Evolutionary conservation across 1,140 invertebrate genomes (phyloP).

Genomic region (Whitmania pigra): DNA sequence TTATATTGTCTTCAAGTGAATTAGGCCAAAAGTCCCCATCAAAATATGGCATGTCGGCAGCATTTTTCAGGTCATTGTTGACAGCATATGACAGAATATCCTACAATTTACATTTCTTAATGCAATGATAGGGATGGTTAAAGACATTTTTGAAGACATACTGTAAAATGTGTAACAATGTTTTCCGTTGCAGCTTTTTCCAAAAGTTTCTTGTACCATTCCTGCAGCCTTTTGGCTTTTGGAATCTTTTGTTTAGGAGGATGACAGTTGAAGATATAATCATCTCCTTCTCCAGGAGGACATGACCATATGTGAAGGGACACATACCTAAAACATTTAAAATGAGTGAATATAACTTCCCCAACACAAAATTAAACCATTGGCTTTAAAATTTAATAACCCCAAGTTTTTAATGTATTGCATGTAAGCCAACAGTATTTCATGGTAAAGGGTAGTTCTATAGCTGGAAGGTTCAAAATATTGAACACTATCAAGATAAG

Average conservation of each 20-base stretch:
- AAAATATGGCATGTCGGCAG: slow-evolving; percentile 93
- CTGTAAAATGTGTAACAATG: slow-evolving; percentile 94
- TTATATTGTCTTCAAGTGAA: slow-evolving; percentile 95
- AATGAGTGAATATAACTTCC: not conserved
- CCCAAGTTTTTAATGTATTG: slow-evolving; percentile 97
- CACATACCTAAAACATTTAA: slow-evolving; percentile 53
- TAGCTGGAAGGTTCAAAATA: slow-evolving; percentile 95
- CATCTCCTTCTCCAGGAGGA: slow-evolving; percentile 96
- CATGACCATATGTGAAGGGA: slow-evolving; percentile 94
- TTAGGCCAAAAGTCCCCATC: slow-evolving; percentile 99
- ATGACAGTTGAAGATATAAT: slow-evolving; percentile 99
- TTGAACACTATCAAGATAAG: slow-evolving; percentile 97
- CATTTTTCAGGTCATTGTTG: slow-evolving; percentile 86
- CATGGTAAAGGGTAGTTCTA: slow-evolving; percentile 95
- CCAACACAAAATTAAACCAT: not conserved
- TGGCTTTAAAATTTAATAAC: slow-evolving; percentile 29
- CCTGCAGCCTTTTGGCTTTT: slow-evolving; percentile 94
- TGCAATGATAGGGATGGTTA: not conserved
- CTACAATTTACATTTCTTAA: slow-evolving; percentile 33
- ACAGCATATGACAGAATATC: slow-evolving; percentile 96
- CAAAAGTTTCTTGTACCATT: slow-evolving; percentile 99
- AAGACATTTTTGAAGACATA: not conserved
- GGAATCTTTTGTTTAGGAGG: slow-evolving; percentile 97
- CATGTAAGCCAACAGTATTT: slow-evolving; percentile 94
- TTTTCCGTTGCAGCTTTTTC: slow-evolving; percentile 96